These are phyloP conservation scores for Phragmatobia fuliginosa DNA, from an alignment of 2,888 invertebrate species.

Conservation along the genomic window DNA sequence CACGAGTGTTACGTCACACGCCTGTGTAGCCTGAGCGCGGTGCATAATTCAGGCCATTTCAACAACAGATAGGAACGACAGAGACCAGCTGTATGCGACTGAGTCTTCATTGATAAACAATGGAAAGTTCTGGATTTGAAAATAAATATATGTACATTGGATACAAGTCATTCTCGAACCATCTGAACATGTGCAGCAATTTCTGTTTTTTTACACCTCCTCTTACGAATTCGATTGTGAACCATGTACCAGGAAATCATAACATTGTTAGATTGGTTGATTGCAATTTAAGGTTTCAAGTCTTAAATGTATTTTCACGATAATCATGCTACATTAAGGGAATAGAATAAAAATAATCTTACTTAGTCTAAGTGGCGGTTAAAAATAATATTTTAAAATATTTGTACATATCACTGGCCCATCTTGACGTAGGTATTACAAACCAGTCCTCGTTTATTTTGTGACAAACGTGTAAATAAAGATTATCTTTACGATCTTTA, in stretches of 20 bases:
- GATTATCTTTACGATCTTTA: slow-evolving; percentile 57
- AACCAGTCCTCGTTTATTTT: slow-evolving; percentile 60
- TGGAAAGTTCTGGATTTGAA: not conserved
- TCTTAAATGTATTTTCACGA: too few species aligned
- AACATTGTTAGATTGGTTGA: not conserved
- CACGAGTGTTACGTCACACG: slow-evolving; percentile 44
- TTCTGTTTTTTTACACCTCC: not conserved
- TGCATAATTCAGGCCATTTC: slow-evolving; percentile 19
- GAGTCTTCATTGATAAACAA: not conserved
- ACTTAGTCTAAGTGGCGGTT: not conserved
- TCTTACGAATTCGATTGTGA: not conserved
- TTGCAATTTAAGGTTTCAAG: too few species aligned
- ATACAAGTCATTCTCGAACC: not conserved
- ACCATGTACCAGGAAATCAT: not conserved
- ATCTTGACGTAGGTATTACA: slow-evolving; percentile 39
- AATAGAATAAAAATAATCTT: not conserved
- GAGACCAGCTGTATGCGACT: not conserved
- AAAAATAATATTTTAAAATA: slow-evolving; percentile 18
- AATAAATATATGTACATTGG: not conserved
- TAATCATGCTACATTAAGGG: too few species aligned
- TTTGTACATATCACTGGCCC: slow-evolving; percentile 25
- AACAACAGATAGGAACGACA: slow-evolving; percentile 4
- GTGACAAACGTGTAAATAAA: slow-evolving; percentile 58
- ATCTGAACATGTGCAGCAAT: not conserved
- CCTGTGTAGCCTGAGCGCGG: slow-evolving; percentile 1